Conservation (phyloP, 2,113 vertebrate species). For the Oncorhynchus nerka region DNA sequence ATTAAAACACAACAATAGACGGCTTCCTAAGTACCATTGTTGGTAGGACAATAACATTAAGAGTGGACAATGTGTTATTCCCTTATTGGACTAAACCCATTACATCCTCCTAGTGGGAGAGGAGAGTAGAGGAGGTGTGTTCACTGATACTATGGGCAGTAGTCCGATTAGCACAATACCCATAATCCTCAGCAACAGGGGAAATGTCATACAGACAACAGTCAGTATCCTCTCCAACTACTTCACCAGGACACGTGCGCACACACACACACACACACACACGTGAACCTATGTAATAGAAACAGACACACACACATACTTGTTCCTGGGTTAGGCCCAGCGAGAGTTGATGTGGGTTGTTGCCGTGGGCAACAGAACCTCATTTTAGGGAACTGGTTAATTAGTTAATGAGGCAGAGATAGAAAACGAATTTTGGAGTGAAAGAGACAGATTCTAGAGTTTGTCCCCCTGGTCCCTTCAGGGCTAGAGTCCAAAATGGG, state of each 20-base stretch:
- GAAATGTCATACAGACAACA: constrained; percentile 16
- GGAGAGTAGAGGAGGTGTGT: constrained; percentile 18
- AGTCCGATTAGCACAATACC: constrained; percentile 39
- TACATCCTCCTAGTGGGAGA: constrained; percentile 9
- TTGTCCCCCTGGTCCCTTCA: not conserved
- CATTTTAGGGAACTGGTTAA: not conserved
- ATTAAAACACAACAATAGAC: too few species aligned
- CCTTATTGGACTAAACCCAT: not conserved
- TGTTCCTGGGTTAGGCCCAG: not conserved
- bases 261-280: not conserved
- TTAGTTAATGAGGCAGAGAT: not conserved
- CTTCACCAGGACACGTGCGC: not conserved
- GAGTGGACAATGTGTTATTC: too few species aligned
- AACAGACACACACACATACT: not conserved
- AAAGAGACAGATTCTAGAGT: not conserved
- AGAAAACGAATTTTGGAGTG: not conserved
- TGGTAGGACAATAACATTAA: too few species aligned
- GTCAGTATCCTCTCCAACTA: not conserved
- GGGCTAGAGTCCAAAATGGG: not conserved
- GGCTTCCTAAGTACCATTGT: too few species aligned
- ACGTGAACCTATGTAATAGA: not conserved
- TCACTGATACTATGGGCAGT: constrained; percentile 21
- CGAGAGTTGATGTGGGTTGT: not conserved
- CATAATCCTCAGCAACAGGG: constrained; percentile 45
- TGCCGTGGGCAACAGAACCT: not conserved